These are phyloP conservation scores for Anoura caudifer DNA, from an alignment of 2,113 vertebrate species.

Conservation along the genomic window DNA sequence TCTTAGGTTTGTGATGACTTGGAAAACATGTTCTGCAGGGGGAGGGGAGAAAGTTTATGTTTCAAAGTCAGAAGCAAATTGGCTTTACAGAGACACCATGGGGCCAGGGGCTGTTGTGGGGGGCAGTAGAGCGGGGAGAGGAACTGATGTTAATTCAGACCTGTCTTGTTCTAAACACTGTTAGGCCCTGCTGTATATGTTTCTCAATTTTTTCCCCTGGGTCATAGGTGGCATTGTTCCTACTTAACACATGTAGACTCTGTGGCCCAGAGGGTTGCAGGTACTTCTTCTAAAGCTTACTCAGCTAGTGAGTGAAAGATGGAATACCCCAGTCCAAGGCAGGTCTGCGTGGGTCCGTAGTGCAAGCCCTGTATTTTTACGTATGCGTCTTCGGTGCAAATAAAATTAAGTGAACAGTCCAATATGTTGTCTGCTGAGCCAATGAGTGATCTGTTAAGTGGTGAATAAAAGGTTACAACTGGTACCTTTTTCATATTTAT, in stretches of 20 bases:
- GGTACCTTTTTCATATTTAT: not conserved
- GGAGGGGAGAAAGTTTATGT: slow-evolving; percentile 16
- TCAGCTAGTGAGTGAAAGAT: not conserved
- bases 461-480: not conserved
- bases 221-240: not conserved
- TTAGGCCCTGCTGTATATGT: not conserved
- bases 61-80: slow-evolving; percentile 40
- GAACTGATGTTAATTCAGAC: slow-evolving; percentile 44
- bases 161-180: not conserved
- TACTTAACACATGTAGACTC: not conserved
- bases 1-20: not conserved
- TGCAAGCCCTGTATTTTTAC: not conserved
- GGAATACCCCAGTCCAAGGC: not conserved
- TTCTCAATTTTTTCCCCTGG: not conserved
- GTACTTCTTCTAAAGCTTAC: not conserved
- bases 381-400: not conserved
- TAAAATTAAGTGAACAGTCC: not conserved
- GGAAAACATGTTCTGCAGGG: not conserved
- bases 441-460: not conserved
- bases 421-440: not conserved
- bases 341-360: not conserved
- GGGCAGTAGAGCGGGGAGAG: not conserved
- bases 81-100: not conserved
- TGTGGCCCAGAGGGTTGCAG: not conserved
- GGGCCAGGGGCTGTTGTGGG: not conserved